These are phyloP conservation scores for Cryptoprocta ferox DNA, from an alignment of 2,797 vertebrate species.

Conservation along the genomic window DNA sequence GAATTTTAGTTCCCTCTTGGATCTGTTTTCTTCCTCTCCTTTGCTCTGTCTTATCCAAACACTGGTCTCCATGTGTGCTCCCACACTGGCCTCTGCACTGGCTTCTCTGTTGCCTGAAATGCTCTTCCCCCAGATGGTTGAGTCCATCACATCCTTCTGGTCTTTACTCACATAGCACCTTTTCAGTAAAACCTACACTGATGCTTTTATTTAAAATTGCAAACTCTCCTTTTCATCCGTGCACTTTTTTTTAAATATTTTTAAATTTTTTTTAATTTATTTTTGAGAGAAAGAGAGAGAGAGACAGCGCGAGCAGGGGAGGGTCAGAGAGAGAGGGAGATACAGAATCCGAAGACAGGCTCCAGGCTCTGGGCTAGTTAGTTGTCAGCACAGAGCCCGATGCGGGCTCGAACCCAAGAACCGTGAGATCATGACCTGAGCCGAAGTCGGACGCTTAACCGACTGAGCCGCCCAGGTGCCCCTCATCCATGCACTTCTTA, in stretches of 20 bases:
- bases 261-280: no score
- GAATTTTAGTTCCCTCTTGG: neutral
- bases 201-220: constrained; percentile 23
- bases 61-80: neutral
- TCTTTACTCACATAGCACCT: neutral
- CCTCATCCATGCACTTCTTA: neutral
- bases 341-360: no score
- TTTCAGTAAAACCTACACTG: neutral
- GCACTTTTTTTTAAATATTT: no score
- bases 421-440: no score
- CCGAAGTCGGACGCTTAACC: no score
- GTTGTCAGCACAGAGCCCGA: no score
- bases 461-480: no score
- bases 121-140: neutral
- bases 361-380: no score
- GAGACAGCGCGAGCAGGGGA: no score
- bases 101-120: neutral
- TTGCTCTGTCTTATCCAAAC: neutral
- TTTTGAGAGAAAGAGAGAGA: no score
- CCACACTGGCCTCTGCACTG: neutral
- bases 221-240: neutral
- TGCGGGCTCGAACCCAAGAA: no score
- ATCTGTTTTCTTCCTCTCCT: neutral
- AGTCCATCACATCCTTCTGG: neutral
- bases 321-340: no score